Percentiles rank a stretch among this genome's conserved stretches.
phyloP scores from a whole-genome alignment of 2,797 vertebrate species.

The Crenuchus spilurus region DNA sequence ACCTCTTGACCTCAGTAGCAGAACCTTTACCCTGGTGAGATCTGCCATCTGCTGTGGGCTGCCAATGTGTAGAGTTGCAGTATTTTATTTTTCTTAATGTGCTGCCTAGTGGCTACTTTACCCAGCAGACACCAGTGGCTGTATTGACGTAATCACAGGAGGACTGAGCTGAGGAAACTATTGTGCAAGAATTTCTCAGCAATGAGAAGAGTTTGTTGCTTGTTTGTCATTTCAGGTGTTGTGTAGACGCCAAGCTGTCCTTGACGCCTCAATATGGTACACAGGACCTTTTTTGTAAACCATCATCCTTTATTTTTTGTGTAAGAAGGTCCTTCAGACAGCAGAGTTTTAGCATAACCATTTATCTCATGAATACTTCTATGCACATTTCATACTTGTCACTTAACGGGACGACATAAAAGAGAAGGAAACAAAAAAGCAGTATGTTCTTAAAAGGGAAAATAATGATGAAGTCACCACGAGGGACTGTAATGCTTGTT shows the following conservation, averaged over 20 bases:
- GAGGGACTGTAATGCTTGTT: conserved; percentile 53
- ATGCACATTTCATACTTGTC: conserved; percentile 59
- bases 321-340: not conserved
- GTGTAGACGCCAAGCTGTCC: not conserved
- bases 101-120: conserved; percentile 17
- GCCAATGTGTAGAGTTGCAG: not conserved
- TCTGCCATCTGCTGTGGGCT: not conserved
- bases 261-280: not conserved
- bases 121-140: not conserved
- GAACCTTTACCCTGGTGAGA: conserved; percentile 29
- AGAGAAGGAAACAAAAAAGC: not conserved
- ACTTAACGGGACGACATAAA: conserved; percentile 40
- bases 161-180: not conserved
- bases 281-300: not conserved
- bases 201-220: not conserved
- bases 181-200: not conserved
- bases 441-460: conserved; percentile 54
- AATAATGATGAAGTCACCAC: conserved; percentile 51
- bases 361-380: conserved; percentile 56
- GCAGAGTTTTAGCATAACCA: conserved; percentile 24
- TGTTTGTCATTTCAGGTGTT: not conserved
- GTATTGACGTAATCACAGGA: not conserved
- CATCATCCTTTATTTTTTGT: not conserved
- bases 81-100: conserved; percentile 12
- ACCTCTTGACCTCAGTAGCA: conserved; percentile 42